phyloP scores from a whole-genome alignment of 2,797 vertebrate species.

The Rhinella marina region DNA sequence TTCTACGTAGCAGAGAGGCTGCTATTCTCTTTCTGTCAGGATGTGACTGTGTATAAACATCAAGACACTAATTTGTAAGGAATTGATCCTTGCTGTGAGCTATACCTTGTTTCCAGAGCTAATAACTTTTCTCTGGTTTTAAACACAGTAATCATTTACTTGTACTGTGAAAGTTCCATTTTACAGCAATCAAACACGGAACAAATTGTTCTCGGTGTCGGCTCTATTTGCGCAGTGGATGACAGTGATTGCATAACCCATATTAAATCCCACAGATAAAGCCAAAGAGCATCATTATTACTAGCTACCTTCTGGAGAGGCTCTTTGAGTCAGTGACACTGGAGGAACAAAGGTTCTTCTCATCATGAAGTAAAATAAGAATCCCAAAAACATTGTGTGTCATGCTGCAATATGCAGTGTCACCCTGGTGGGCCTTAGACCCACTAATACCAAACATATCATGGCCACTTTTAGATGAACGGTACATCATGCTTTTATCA shows the following conservation, averaged over 20 bases:
- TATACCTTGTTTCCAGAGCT: slow-evolving; percentile 32
- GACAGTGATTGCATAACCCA: slow-evolving; percentile 16
- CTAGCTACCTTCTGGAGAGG: neutral
- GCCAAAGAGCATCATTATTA: slow-evolving; percentile 16
- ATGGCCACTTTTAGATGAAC: neutral
- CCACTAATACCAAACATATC: neutral
- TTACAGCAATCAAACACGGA: slow-evolving; percentile 37
- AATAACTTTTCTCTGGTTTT: slow-evolving; percentile 45
- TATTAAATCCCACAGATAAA: slow-evolving; percentile 12
- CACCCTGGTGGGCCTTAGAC: too few species aligned
- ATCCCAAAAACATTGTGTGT: neutral
- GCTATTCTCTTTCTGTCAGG: slow-evolving; percentile 45
- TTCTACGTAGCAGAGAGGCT: neutral
- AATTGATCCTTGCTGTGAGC: slow-evolving; percentile 37
- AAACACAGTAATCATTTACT: slow-evolving; percentile 48
- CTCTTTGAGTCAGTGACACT: neutral
- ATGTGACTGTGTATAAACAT: slow-evolving; percentile 22
- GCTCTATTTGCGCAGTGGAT: slow-evolving; percentile 18
- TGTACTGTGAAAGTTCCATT: slow-evolving; percentile 44
- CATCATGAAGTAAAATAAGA: neutral
- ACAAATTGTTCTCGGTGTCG: slow-evolving; percentile 43
- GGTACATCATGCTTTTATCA: neutral
- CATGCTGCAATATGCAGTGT: neutral
- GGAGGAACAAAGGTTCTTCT: neutral
- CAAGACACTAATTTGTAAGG: slow-evolving; percentile 35